Conservation (phyloP, 2,888 invertebrate species). For the Acronicta aceris region DNA sequence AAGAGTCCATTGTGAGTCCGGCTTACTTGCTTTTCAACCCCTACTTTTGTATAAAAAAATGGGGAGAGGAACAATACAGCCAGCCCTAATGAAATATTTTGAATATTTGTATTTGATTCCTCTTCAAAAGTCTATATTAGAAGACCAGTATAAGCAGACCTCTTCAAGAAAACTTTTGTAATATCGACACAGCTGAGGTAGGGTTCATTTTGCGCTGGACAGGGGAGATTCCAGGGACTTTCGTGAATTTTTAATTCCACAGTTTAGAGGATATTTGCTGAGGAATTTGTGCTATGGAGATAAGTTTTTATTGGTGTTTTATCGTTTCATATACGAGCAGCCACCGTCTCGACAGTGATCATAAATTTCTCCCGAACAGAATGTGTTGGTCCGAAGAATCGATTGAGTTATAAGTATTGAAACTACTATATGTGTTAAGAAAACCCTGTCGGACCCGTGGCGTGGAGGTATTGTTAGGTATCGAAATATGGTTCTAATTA, state of each 20-base stretch:
- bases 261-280: constrained; percentile 72
- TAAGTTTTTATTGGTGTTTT: constrained; percentile 60
- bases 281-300: constrained; percentile 69
- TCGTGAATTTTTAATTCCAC: constrained; percentile 75
- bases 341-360: constrained; percentile 24
- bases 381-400: constrained; percentile 20
- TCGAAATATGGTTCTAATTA: too few species aligned
- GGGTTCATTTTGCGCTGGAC: constrained; percentile 28
- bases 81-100: constrained; percentile 83
- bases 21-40: constrained; percentile 43
- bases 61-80: constrained; percentile 73
- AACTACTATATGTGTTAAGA: constrained; percentile 13
- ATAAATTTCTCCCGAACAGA: constrained; percentile 33
- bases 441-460: too few species aligned
- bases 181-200: constrained; percentile 1
- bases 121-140: constrained; percentile 64
- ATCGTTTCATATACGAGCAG: constrained; percentile 32
- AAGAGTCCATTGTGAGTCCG: constrained; percentile 44
- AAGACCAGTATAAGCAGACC: constrained; percentile 63
- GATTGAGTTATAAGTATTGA: constrained; percentile 10
- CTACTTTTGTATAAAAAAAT: constrained; percentile 68
- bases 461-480: too few species aligned
- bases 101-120: constrained; percentile 84
- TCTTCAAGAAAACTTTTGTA: constrained; percentile 46
- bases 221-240: constrained; percentile 29